These are phyloP conservation scores for Lepilemur septentrionalis DNA, from an alignment of 2,797 vertebrate species.

Conservation along the genomic window DNA sequence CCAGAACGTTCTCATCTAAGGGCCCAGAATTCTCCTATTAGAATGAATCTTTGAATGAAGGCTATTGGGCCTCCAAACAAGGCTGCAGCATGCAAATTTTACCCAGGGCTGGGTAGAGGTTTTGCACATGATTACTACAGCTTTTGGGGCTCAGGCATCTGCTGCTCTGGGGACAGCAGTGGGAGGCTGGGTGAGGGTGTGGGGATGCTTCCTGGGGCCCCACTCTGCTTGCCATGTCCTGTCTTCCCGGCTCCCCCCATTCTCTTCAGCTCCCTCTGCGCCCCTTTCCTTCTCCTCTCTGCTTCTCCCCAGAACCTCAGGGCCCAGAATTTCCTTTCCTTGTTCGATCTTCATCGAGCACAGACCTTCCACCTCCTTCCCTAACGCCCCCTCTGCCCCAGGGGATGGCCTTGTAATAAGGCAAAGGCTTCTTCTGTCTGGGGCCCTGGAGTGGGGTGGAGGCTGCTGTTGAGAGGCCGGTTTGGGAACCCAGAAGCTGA, in stretches of 20 bases:
- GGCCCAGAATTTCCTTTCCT: neutral
- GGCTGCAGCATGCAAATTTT: fast-evolving
- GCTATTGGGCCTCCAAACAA: neutral
- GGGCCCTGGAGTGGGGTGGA: neutral
- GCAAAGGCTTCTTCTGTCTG: neutral
- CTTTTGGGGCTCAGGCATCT: neutral
- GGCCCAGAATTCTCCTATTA: neutral
- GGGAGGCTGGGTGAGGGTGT: neutral
- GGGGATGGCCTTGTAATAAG: too few relatives aligned
- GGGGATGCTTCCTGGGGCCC: neutral
- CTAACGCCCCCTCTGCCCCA: neutral
- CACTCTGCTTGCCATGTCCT: neutral
- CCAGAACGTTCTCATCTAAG: neutral
- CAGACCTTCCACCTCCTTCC: neutral
- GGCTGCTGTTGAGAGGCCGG: neutral
- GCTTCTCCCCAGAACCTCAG: too few relatives aligned
- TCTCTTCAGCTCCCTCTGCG: too few relatives aligned
- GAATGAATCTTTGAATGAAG: neutral
- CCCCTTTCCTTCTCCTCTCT: too few relatives aligned
- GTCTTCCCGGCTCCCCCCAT: neutral
- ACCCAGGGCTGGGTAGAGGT: neutral
- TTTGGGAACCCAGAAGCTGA: neutral
- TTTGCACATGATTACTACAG: fast-evolving
- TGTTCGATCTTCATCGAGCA: neutral
- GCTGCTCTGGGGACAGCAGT: neutral